phyloP scores from a whole-genome alignment of 2,797 vertebrate species.

The Typhlichthys subterraneus region DNA sequence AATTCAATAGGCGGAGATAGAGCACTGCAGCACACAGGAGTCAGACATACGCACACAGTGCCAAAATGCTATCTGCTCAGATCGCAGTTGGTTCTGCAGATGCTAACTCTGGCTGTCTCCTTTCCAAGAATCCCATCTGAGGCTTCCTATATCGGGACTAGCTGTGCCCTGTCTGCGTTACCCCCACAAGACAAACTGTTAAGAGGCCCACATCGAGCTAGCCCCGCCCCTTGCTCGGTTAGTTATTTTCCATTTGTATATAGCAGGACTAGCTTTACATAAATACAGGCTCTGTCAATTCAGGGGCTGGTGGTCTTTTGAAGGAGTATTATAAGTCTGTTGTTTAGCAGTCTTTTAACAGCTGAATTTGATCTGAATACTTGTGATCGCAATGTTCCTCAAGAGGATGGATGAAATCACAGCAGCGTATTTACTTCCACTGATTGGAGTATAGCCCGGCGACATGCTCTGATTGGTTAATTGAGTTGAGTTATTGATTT shows the following conservation, averaged over 20 bases:
- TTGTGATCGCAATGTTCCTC: conserved; percentile 34
- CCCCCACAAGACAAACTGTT: conserved; percentile 24
- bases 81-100: conserved; percentile 65
- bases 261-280: no score
- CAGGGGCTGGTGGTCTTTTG: no score
- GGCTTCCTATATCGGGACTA: conserved; percentile 54
- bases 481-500: conserved; percentile 59
- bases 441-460: conserved; percentile 41
- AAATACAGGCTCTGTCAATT: no score
- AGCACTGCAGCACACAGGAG: conserved; percentile 35
- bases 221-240: conserved; percentile 11
- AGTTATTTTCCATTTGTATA: conserved; percentile 15
- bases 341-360: conserved; percentile 3
- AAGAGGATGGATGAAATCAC: conserved; percentile 45
- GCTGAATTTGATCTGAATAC: conserved; percentile 23
- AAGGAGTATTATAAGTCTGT: no score
- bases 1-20: conserved; percentile 62
- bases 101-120: conserved; percentile 44
- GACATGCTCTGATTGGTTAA: conserved; percentile 51
- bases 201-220: not conserved
- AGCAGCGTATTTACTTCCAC: conserved; percentile 50
- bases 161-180: conserved; percentile 20
- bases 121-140: conserved; percentile 47
- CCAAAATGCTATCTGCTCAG: conserved; percentile 56
- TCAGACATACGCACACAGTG: conserved; percentile 4